These are phyloP conservation scores for Himalopsyche anomala DNA, from an alignment of 2,888 invertebrate species.

Conservation along the genomic window DNA sequence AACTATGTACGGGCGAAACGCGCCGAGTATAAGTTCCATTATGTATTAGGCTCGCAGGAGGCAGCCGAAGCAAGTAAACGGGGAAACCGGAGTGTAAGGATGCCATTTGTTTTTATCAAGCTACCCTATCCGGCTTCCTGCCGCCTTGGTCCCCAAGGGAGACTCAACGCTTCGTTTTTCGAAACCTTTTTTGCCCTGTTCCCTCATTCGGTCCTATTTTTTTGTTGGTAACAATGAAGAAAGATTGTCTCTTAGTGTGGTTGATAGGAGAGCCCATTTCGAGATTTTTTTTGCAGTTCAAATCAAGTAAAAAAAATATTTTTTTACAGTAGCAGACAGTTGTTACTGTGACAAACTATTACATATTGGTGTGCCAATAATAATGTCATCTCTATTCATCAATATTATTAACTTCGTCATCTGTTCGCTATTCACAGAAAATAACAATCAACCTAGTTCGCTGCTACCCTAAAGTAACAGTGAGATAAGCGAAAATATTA, in stretches of 20 bases:
- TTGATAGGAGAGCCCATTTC: slow-evolving; percentile 62
- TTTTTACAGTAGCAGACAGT: no score
- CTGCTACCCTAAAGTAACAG: no score
- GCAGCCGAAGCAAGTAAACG: slow-evolving; percentile 58
- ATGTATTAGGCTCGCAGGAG: slow-evolving; percentile 64
- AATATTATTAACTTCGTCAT: no score
- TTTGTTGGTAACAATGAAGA: slow-evolving; percentile 64
- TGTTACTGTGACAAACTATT: no score
- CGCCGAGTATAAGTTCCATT: slow-evolving; percentile 64
- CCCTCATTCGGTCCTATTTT: slow-evolving; percentile 57
- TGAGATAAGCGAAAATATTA: no score
- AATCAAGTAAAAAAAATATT: no score
- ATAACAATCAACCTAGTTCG: no score
- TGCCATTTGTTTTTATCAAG: slow-evolving; percentile 66
- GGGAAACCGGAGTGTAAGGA: slow-evolving; percentile 65
- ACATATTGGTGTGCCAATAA: no score
- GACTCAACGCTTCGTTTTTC: slow-evolving; percentile 64
- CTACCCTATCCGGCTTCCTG: slow-evolving; percentile 61
- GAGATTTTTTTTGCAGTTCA: slow-evolving; percentile 55
- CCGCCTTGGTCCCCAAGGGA: slow-evolving; percentile 62
- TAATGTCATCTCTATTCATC: no score
- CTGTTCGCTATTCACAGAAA: no score
- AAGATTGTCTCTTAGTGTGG: slow-evolving; percentile 63
- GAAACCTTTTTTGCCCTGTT: slow-evolving; percentile 64
- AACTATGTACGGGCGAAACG: slow-evolving; percentile 61